Base-by-base conservation (phyloP, 2,113 vertebrate species). In the Prunella himalayana region DNA sequence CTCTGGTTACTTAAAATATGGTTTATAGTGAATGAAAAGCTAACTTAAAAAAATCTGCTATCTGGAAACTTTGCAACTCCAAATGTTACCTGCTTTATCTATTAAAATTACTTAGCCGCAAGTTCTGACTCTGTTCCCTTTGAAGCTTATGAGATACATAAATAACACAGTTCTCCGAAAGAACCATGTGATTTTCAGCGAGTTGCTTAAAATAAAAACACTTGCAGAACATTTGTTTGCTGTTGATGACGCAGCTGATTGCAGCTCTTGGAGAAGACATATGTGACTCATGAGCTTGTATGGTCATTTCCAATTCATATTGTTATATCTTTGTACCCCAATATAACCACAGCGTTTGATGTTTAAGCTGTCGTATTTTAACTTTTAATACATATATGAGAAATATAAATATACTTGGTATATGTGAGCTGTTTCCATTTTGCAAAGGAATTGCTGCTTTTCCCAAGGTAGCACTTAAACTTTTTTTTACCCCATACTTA, bases 121-220 rank as follows among this genome's bases (percentile, higher is more conserved):
- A 51, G 57, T 92, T 94, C 76, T 70, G 71, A 77, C 45, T 95
- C 59, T n/a, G 37, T 78, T 95, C 65, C 72, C 86, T 94, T 95
- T 95, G 91, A 95, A 87, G 81, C 83, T 86, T 94, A 88, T 80
- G 86, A 94, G 64, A 63, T 80, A 73, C 69, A 81, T 94, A 95
- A 94, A 97, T 94, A 92, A 88, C 39, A 18, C 33, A 31, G 33
- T 47, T 44, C 78, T 92, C 70, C 0, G 0, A 78, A 91, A 70
- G 79, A 87, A 41, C 70, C 37, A 24, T 53, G 39, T 73, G 41
- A 90, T 73, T 88, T 86, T 88, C 60, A 83, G 75, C 22, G 35
- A 60, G 64, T 70, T 94, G 60, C 73, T 95, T 92, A 92, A 95
- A 96, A 96, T 80, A 94, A 88, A 95, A 92, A 83, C 63, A 92